phyloP scores from a whole-genome alignment of 2,797 vertebrate genomes.

The Coracias cyanogaster region DNA sequence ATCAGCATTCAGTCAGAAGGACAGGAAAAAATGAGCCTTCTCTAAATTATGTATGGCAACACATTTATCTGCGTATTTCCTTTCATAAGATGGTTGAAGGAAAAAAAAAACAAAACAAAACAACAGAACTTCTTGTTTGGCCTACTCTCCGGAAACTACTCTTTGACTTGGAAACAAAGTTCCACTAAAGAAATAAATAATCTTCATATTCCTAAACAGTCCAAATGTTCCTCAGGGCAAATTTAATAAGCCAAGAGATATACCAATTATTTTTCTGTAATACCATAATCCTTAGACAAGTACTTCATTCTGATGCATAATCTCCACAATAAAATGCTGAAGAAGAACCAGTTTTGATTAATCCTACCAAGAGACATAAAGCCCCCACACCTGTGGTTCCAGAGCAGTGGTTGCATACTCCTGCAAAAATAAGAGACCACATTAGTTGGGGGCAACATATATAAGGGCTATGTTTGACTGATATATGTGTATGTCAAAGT shows the following conservation, averaged over 20 bases:
- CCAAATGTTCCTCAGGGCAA: constrained; percentile 16
- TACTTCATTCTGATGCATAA: constrained; percentile 48
- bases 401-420: neutral
- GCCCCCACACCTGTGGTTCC: neutral
- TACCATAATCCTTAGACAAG: constrained; percentile 54
- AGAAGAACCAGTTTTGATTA: constrained; percentile 40
- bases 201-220: constrained; percentile 31
- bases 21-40: neutral
- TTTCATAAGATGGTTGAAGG: neutral
- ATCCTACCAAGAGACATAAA: neutral
- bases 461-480: neutral
- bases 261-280: constrained; percentile 63
- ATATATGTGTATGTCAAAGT: fast-evolving
- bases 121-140: neutral
- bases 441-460: neutral
- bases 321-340: constrained; percentile 33
- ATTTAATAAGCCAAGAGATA: constrained; percentile 52
- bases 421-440: neutral
- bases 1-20: neutral
- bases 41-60: neutral
- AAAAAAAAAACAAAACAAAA: neutral
- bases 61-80: neutral
- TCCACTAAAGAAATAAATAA: constrained; percentile 30
- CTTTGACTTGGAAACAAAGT: constrained; percentile 9
- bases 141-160: neutral